Percentiles rank a stretch among this genome's conserved stretches.
Evolutionary conservation across 2,113 vertebrate genomes (phyloP).

Genomic region (Plecturocebus donacophilus): DNA sequence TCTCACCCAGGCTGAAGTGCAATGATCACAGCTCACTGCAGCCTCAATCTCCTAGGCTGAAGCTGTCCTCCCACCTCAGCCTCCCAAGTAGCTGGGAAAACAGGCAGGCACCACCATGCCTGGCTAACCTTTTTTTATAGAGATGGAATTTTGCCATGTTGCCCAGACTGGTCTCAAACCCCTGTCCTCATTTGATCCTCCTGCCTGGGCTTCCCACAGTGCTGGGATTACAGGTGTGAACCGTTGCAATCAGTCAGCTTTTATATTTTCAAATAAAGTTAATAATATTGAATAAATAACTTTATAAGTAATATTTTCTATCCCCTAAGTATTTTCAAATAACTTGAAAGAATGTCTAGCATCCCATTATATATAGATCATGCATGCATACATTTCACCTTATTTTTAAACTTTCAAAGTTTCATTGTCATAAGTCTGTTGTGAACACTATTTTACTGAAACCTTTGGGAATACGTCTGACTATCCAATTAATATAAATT

Average conservation of each 20-base stretch:
- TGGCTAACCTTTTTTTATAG: no score
- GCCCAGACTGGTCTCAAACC: no score
- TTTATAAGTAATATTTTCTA: background rate
- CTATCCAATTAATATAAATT: slow-evolving; percentile 15
- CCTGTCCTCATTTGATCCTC: no score
- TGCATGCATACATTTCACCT: background rate
- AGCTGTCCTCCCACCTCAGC: no score
- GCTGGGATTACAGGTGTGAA: no score
- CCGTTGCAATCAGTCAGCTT: background rate
- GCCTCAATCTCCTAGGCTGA: no score
- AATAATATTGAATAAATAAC: background rate
- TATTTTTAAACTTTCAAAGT: slow-evolving; percentile 8
- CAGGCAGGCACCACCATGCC: no score
- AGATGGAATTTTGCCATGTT: no score
- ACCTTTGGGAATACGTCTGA: background rate
- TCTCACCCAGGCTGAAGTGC: no score
- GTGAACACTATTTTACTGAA: background rate
- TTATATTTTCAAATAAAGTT: slow-evolving; percentile 21
- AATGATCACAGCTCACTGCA: no score
- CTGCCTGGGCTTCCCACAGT: no score
- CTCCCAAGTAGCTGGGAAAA: no score
- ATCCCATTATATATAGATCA: background rate
- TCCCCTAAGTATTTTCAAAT: slow-evolving; percentile 16
- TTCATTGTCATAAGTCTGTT: background rate
- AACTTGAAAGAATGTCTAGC: background rate